Evolutionary conservation across 1,140 invertebrate species (phyloP).

Genomic region (Diprion similis): DNA sequence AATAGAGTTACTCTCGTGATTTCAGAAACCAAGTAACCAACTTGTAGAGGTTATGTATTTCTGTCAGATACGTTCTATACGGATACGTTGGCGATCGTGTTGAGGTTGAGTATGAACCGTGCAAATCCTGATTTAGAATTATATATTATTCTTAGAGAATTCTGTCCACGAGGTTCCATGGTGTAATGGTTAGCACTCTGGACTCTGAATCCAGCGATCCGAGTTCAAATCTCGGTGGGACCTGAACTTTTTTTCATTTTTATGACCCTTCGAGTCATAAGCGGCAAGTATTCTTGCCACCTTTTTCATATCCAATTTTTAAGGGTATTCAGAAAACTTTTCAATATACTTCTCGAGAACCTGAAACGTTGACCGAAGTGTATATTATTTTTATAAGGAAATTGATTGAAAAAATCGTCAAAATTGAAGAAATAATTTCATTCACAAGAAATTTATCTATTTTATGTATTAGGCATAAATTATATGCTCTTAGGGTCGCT

Average conservation of each 20-base stretch:
- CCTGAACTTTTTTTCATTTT: slow-evolving; percentile 57
- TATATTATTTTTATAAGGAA: too few relatives aligned
- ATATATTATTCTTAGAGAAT: not conserved
- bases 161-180: not conserved
- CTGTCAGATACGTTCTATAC: not conserved
- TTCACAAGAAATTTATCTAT: too few relatives aligned
- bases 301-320: too few relatives aligned
- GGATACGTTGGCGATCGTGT: not conserved
- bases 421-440: too few relatives aligned
- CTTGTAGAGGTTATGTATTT: not conserved
- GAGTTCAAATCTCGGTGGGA: slow-evolving; percentile 86
- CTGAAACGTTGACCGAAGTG: too few relatives aligned
- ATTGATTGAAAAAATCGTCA: too few relatives aligned
- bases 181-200: slow-evolving; percentile 65
- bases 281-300: not conserved
- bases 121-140: too few relatives aligned
- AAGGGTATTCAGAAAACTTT: too few relatives aligned
- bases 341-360: too few relatives aligned
- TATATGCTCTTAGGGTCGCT: too few relatives aligned
- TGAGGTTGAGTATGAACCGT: not conserved
- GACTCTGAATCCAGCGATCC: slow-evolving; percentile 91
- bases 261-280: not conserved
- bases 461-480: too few relatives aligned
- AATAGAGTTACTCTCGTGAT: too few relatives aligned
- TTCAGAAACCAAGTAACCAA: not conserved